Evolutionary conservation across 92 coral and sea anemone genomes (phyloP), one percentile per base, ranked within the genome.

Genomic region (Pocillopora meandrina): DNA sequence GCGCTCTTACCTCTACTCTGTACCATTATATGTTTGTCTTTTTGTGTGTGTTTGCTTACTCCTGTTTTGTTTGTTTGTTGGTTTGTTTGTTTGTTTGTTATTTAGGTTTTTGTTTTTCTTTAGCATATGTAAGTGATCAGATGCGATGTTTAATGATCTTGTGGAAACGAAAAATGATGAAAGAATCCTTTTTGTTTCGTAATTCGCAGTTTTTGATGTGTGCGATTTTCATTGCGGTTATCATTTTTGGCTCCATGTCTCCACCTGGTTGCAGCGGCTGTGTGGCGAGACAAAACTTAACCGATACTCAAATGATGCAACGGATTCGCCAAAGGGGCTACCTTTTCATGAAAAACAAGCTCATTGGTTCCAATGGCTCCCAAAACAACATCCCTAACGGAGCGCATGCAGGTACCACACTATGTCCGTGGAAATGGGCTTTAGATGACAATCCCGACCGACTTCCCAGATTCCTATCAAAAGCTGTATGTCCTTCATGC

Each of bases 391-490:
- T 52, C 64, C 20, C 1, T 1, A 31, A 31, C 21, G 80, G 80
- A 5, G 34, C 64, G 2, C 60, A 49, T 61, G 73, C 23, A 42
- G 88, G 88, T 2, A 81, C 89, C 5, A 61, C 65, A 17, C 18
- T 55, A 3, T 90, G 93, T 58, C 87, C 90, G n/a, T 90, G 93
- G 93, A 70, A 16, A 7, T 90, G 87, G 87, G 63, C 17, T 3
- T 3, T 78, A 64, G 84, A 87, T 23, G 84, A 61, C 0, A 66
- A 90, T 17, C 63, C 79, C 5, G 49, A 73, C 31, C 52, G 93
- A 36, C 82, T 86, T 57, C 93, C 93, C 16, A 77, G 87, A 55
- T 70, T 34, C 47, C 58, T 90, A 56, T 82, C 90, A 1, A 84
- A 70, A 67, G 93, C 93, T 57, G 80, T 56, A 33, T 87, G 90